A percentile compares a stretch with the other conserved stretches of the same genome.
These are phyloP conservation scores for Pachyseris speciosa DNA, from an alignment of 64 coral and sea anemone genomes.

Conservation along the genomic window DNA sequence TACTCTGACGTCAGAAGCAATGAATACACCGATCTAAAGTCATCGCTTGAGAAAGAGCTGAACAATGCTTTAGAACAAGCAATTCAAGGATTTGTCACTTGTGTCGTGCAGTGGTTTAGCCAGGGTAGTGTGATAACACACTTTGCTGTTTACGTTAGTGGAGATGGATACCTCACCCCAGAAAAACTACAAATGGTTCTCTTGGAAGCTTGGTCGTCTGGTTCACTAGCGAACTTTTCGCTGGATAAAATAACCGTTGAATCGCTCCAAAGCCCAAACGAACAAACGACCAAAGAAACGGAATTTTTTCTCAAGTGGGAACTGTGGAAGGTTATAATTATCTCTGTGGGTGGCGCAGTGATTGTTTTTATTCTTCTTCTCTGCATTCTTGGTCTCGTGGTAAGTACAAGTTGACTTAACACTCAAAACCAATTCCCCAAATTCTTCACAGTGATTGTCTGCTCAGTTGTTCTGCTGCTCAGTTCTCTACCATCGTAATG, in stretches of 20 bases:
- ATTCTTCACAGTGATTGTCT: too few relatives aligned
- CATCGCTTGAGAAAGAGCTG: neutral
- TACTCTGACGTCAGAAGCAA: neutral
- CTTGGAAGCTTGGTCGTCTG: neutral
- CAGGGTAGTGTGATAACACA: neutral
- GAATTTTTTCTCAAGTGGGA: neutral
- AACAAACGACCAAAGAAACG: neutral
- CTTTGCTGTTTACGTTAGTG: neutral
- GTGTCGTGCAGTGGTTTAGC: neutral
- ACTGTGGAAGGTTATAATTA: neutral
- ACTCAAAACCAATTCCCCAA: too few relatives aligned
- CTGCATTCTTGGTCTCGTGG: neutral
- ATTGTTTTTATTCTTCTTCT: conserved; percentile 2
- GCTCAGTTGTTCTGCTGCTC: too few relatives aligned
- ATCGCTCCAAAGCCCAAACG: neutral
- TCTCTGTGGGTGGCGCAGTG: neutral
- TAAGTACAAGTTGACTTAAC: too few relatives aligned
- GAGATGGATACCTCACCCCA: neutral
- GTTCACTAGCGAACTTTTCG: neutral
- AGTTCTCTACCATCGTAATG: too few relatives aligned
- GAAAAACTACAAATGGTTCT: neutral
- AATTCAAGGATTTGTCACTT: neutral
- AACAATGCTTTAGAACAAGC: neutral
- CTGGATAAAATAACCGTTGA: neutral
- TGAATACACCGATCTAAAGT: neutral